Evolutionary conservation across 2,113 vertebrate genomes (phyloP), one percentile per base, ranked within the genome.

Genomic region (Scolopax mira): DNA sequence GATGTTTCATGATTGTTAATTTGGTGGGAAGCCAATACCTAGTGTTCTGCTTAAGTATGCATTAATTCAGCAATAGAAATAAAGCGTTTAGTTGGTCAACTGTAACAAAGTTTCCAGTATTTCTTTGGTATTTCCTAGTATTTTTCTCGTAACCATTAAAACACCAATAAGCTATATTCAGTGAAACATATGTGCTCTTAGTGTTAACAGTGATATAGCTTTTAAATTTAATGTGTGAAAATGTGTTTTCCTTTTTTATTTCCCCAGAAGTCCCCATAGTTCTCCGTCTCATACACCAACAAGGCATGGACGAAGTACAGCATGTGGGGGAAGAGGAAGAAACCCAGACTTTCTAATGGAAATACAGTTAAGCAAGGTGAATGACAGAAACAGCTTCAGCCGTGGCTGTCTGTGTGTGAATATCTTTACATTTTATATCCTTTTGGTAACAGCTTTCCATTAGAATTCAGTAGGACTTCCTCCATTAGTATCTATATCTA

Each of bases 351-450:
- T 99, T 65, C 96, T 99, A 25, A 99, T 99, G 99, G 99, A 99
- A 97, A 99, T 99, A 95, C 99, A 99, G 24, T 98, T 99, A 89
- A 99, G 98, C 97, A 99, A 99, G 98, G 99, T 99, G 84, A 97
- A 14, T 67, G 37, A 77, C n/a, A 91, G 58, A 67, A 85, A 55
- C 28, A 25, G 11, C 60, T 84, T 46, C 22, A 55, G 44, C 17
- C 9, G 2, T n/a, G 24, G 16, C 27, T 54, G 46, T 24, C 7
- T 74, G 4, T 77, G 69, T 87, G 42, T 70, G 23, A 62, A 8
- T 77, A 66, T 55, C 16, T 51, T 88, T 60, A 44, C 24, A 5
- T 31, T 10, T 42, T 84, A 5, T 1, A 46, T 7, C 13, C 4
- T 2, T 84, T 78, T 62, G 70, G 39, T 46, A 54, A 33, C 19